A percentile compares a stretch with the other conserved stretches of the same genome.
Evolutionary conservation across 2,888 invertebrate species (phyloP).

Genomic region (Chorisops tibialis): DNA sequence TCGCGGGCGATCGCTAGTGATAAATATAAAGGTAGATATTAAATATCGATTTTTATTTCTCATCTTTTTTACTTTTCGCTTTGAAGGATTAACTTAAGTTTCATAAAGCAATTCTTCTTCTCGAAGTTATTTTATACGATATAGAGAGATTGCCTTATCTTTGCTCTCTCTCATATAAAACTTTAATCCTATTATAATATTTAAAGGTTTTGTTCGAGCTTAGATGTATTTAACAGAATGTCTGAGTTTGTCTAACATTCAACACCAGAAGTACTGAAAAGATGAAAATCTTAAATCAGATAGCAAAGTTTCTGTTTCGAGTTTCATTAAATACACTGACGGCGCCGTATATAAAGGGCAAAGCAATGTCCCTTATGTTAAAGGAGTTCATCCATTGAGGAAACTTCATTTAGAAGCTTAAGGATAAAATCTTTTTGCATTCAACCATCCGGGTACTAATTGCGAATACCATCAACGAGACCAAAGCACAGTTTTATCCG

Average conservation of each 20-base stretch:
- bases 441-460: constrained; percentile 23
- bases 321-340: constrained; percentile 8
- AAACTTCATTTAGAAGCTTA: constrained; percentile 10
- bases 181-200: background rate
- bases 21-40: too few relatives aligned
- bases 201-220: background rate
- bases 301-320: constrained; percentile 7
- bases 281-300: constrained; percentile 5
- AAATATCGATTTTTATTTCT: too few relatives aligned
- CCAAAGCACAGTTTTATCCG: background rate
- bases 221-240: background rate
- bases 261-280: background rate
- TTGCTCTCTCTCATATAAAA: background rate
- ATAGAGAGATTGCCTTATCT: background rate
- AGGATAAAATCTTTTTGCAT: constrained; percentile 26
- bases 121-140: too few relatives aligned
- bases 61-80: too few relatives aligned
- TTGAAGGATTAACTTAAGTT: too few relatives aligned
- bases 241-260: background rate
- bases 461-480: constrained; percentile 12
- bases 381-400: background rate
- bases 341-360: background rate
- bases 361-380: background rate
- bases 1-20: too few relatives aligned
- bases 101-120: too few relatives aligned